A percentile compares a stretch with the other conserved stretches of the same genome.
Evolutionary conservation across 2,113 vertebrate genomes (phyloP).

Genomic region (Emberiza fucata): DNA sequence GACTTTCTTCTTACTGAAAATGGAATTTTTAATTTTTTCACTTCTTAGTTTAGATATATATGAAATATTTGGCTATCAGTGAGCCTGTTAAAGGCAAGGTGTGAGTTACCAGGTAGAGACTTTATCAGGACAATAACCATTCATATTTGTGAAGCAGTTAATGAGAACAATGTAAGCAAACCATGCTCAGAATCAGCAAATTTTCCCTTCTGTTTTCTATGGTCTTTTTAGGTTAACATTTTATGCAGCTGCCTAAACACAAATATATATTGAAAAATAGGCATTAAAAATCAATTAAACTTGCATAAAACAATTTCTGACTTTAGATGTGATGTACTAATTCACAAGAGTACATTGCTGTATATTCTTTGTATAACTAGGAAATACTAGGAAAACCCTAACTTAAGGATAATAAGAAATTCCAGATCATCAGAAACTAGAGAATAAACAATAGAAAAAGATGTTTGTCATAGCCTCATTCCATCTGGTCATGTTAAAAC

Average conservation of each 20-base stretch:
- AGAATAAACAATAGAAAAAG: not conserved
- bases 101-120: not conserved
- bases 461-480: not conserved
- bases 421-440: not conserved
- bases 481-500: not conserved
- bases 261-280: not conserved
- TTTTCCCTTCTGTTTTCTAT: not conserved
- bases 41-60: not conserved
- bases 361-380: not conserved
- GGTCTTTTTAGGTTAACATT: not conserved
- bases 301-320: not conserved
- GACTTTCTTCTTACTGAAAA: not conserved
- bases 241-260: not conserved
- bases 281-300: not conserved
- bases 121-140: not conserved
- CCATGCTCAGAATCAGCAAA: not conserved
- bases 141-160: not conserved
- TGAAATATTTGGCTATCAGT: not conserved
- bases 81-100: not conserved
- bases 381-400: not conserved
- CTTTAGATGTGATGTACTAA: not conserved
- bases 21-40: not conserved
- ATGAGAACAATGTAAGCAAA: not conserved
- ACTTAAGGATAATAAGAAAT: not conserved
- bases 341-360: not conserved